Evolutionary conservation across 92 coral and sea anemone species (phyloP).

Genomic region (Siderastrea siderea): DNA sequence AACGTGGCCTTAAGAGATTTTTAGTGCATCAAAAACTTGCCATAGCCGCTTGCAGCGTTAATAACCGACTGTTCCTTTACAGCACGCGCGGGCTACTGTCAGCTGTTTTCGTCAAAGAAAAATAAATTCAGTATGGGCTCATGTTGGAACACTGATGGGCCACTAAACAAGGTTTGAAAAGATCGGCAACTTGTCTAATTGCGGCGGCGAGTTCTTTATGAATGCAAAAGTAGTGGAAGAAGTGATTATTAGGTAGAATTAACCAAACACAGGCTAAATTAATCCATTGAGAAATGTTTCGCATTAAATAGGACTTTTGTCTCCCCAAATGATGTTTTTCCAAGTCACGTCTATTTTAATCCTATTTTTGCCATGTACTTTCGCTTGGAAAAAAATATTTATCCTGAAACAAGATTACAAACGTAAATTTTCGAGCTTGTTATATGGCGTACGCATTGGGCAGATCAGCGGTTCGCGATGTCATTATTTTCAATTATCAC

Average conservation of each 20-base stretch:
- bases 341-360: conserved; percentile 57
- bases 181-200: conserved; percentile 62
- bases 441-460: conserved; percentile 36
- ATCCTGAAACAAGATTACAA: background rate
- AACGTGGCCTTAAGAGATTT: conserved; percentile 17
- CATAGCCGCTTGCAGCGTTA: background rate
- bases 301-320: conserved; percentile 82
- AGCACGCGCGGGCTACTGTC: background rate
- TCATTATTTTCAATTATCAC: conserved; percentile 80
- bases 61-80: background rate
- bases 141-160: conserved; percentile 14
- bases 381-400: background rate
- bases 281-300: conserved; percentile 93
- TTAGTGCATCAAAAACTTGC: background rate
- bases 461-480: conserved; percentile 41
- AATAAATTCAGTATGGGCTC: background rate
- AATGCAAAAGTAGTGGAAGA: conserved; percentile 76
- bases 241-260: conserved; percentile 88
- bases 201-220: conserved; percentile 88
- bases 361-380: conserved; percentile 28
- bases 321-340: conserved; percentile 60
- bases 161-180: conserved; percentile 31
- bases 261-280: conserved; percentile 93
- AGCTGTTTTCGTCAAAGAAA: conserved; percentile 12
- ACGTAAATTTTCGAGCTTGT: conserved; percentile 33